Evolutionary conservation across 2,888 invertebrate genomes (phyloP), one percentile per base, ranked within the genome.

Genomic region (Chesias legatella): DNA sequence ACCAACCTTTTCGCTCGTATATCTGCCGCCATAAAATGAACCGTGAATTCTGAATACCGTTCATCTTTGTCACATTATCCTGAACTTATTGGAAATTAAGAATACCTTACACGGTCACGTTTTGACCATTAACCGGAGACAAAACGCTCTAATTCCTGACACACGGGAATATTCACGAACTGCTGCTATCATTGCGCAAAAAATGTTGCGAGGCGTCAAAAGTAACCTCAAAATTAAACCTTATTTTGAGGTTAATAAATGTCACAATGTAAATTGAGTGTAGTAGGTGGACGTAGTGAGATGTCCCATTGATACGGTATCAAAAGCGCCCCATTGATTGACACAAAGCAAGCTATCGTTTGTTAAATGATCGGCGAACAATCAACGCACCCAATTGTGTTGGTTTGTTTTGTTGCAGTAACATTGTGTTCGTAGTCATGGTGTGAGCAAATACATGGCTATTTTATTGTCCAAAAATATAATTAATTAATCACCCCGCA

Each of bases 161-260:
- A 67, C 70, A 74, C 74, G 73, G 70, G 69, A 79, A 83, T 84
- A 81, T 84, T 71, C 86, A 88, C 86, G 88, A 77, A 82, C 77
- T 55, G 56, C 51, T 60, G 69, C 61, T 85, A 83, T 86, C 88
- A 85, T 88, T 88, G 84, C 88, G 86, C 86, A 88, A 88, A 88
- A 83, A 82, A 81, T 70, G 58, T 53, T 48, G 43, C 46, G 62
- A 56, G 53, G 51, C 17, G 9, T 26, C 29, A 31, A 28, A 31
- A n/a, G 10, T 6, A 10, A 3, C n/a, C 3, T 35, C n/a, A n/a
- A 65, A 42, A 53, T 38, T 56, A 24, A 34, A 42, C 67, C 53
- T 54, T 74, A 67, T 45, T n/a, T 3, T 1, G 0, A 6, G 10
- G 1, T 6, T 1, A 2, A 38, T 57, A 62, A 51, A 48, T 35